Conservation (phyloP, 2,888 invertebrate species). For the Strigamia transsilvanica region DNA sequence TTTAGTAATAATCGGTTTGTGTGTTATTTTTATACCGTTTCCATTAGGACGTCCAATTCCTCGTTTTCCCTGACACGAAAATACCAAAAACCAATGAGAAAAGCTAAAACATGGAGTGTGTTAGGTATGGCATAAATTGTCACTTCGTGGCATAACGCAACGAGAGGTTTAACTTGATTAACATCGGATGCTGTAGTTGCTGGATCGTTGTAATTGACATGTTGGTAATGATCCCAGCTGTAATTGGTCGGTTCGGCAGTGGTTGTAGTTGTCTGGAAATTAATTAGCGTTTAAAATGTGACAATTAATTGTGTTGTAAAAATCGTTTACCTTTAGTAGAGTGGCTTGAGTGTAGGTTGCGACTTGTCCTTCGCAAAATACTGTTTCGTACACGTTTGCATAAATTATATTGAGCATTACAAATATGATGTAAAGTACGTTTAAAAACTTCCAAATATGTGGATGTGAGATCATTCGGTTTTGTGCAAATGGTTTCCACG, state of each 20-base stretch:
- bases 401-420: constrained; percentile 56
- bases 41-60: constrained; percentile 64
- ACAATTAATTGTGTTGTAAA: no score
- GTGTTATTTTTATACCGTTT: constrained; percentile 60
- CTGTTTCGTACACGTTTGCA: not conserved
- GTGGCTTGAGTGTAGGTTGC: not conserved
- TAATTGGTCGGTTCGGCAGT: not conserved
- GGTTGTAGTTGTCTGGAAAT: not conserved
- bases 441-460: constrained; percentile 57
- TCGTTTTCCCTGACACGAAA: constrained; percentile 64
- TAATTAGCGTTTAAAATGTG: no score
- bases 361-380: constrained; percentile 13
- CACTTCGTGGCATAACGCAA: constrained; percentile 54
- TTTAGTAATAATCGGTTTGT: not conserved
- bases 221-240: no score
- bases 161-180: not conserved
- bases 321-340: not conserved
- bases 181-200: not conserved
- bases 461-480: constrained; percentile 58
- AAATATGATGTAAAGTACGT: constrained; percentile 61
- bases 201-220: not conserved
- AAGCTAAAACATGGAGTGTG: constrained; percentile 63
- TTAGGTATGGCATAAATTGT: constrained; percentile 64
- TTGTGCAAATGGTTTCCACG: constrained; percentile 62
- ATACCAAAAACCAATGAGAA: constrained; percentile 62